phyloP scores from a whole-genome alignment of 2,113 vertebrate species.

The Buteo buteo region DNA sequence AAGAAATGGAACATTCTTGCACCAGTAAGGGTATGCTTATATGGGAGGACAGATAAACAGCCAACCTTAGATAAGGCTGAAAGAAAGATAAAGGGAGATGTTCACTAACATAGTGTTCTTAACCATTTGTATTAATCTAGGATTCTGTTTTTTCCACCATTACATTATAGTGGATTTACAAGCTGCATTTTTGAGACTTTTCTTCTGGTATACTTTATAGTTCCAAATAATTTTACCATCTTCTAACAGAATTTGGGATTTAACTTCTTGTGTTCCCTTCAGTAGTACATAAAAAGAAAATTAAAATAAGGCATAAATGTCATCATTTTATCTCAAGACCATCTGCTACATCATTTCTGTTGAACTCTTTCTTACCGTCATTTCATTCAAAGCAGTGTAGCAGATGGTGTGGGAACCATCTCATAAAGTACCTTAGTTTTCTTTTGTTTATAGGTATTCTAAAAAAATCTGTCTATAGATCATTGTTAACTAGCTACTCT shows the following conservation, averaged over 20 bases:
- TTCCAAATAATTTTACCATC: background rate
- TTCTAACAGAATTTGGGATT: background rate
- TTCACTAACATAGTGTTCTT: background rate
- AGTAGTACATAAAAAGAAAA: background rate
- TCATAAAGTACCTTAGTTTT: background rate
- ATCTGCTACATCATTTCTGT: background rate
- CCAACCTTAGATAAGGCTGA: background rate
- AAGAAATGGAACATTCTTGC: background rate
- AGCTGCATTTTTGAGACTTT: background rate
- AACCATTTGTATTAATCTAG: background rate
- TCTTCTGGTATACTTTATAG: background rate
- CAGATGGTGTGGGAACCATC: conserved; percentile 30
- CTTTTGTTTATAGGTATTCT: conserved; percentile 25
- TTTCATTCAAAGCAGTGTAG: background rate
- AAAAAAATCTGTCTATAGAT: background rate
- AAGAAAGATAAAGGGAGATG: background rate
- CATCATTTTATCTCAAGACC: background rate
- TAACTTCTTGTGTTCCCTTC: background rate
- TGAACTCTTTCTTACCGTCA: background rate
- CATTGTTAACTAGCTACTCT: background rate
- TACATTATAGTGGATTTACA: background rate
- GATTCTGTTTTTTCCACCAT: rapidly evolving
- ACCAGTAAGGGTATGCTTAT: background rate
- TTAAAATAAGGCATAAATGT: background rate
- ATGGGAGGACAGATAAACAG: background rate